Evolutionary conservation across 2,797 vertebrate species (phyloP), one percentile per base, ranked within the genome.

Genomic region (Anas bernieri): DNA sequence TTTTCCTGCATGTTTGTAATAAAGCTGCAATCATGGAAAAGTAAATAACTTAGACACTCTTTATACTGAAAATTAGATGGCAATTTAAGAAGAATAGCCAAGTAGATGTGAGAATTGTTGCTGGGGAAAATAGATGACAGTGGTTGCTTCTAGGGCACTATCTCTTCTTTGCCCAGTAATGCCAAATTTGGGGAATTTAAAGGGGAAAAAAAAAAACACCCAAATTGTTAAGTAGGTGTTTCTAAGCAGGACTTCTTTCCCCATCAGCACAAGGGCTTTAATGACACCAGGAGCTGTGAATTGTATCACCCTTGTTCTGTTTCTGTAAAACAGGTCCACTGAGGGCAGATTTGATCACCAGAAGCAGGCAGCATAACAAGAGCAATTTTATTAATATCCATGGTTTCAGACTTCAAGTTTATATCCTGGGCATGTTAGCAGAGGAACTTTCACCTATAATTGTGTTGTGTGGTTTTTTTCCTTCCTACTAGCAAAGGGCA

Each of bases 41-140:
- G 63, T 12, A 8, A 25, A 23, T 56, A 73, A 77, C 86, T 88
- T 86, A 35, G 70, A 17, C 56, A 39, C 48, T 64, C 85, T 92
- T 92, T 87, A 82, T 88, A 11, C 50, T 61, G 75, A 88, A 91
- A 77, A 86, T 82, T 77, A 92, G 92, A 5, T 25, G 55, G 80
- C 78, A 86, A 66, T 92, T 92, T 86, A 46, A 72, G 92, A 94
- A 78, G 91, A 93, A 86, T 63, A 68, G 77, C 33, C 46, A 48
- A 70, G 54, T 45, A 92, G 83, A 82, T 66, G 78, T 77, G 64
- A 72, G 64, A 93, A 86, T 62, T 61, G 88, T 64, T 92, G 77
- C 73, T 84, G 86, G 86, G 55, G 77, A 84, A 94, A 93, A 93
- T n/a, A 79, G 61, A 56, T 76, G 74, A 69, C 61, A 31, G 45